Base-by-base conservation (phyloP, 2,888 invertebrate species). In the Aleiodes leptofemur region DNA sequence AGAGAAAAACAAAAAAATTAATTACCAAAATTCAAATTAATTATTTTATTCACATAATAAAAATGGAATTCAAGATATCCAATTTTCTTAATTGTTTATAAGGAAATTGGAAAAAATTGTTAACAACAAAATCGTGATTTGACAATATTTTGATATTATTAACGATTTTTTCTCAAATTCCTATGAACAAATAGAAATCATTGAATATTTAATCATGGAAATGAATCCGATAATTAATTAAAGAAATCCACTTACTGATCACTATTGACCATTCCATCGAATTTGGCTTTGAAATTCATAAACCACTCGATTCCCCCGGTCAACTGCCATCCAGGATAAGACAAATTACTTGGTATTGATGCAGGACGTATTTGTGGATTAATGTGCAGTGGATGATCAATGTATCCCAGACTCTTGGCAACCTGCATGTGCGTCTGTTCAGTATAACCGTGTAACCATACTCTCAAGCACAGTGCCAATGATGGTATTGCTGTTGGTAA, bases 401-500 rank as follows among this genome's bases (percentile, higher is more conserved):
- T 86, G 76, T 90, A 91, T 3, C 91, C 91, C 51, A 91, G 82
- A 80, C 85, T 87, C 82, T 91, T 89, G 51, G 90, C 82, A 76
- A 90, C 84, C 87, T 90, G 85, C 84, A 85, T 84, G 82, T 91
- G 83, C 70, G 91, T 86, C 88, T 91, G 84, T 76, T 89, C 87
- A 11, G 88, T 90, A 82, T 90, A 91, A 53, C 91, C 90, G 31
- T 90, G 87, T 3, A 91, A 84, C 91, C 92, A 92, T 4, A 91
- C 90, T 80, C 91, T 91, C 69, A 95, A 86, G 82, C 94, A 94
- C 31, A 92, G 87, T 4, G 92, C 92, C 68, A 94, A 86, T 16
- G 93, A 92, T 0, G 94, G 94, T 82, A 95, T 84, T 0, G 93
- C 90, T 0, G 91, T 91, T 0, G 95, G 94, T 77, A 95, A 84